Percentiles rank a stretch among this genome's conserved stretches.
Conservation (phyloP, 1,140 invertebrate species). For the Ceratosolen solmsi region DNA sequence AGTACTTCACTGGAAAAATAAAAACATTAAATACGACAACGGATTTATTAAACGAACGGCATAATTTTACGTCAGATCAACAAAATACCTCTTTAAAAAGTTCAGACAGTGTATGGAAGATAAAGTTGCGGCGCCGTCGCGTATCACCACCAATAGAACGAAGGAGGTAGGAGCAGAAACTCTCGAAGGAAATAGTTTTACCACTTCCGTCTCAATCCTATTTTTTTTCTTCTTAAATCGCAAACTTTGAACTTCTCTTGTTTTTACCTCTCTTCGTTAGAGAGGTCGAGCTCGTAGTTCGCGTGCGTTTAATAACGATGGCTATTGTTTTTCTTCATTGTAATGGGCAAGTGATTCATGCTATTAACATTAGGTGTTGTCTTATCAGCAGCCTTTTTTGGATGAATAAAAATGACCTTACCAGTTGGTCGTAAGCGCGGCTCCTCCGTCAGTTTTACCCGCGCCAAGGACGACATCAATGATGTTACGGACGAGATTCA, state of each 20-base stretch:
- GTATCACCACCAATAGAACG: neutral
- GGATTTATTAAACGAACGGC: neutral
- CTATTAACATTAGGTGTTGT: constrained; percentile 24
- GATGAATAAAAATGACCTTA: constrained; percentile 38
- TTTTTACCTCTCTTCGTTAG: neutral
- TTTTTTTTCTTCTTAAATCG: neutral
- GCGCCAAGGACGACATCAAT: constrained; percentile 62
- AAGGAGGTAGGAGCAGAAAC: neutral
- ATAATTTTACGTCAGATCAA: neutral
- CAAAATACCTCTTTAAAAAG: neutral
- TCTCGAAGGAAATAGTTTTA: neutral
- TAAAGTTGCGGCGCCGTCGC: neutral
- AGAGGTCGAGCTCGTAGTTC: neutral
- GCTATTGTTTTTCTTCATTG: constrained; percentile 19
- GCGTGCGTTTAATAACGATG: neutral
- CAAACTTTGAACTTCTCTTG: neutral
- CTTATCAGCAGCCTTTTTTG: constrained; percentile 33
- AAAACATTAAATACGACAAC: neutral
- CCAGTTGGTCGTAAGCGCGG: constrained; percentile 62
- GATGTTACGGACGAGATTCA: constrained; percentile 78
- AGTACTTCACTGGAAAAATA: neutral
- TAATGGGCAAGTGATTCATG: constrained; percentile 30
- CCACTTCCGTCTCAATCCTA: neutral
- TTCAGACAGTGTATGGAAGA: neutral
- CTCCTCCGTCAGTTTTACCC: constrained; percentile 71